phyloP scores from a whole-genome alignment of 2,113 vertebrate genomes.

The Oxyruncus cristatus region DNA sequence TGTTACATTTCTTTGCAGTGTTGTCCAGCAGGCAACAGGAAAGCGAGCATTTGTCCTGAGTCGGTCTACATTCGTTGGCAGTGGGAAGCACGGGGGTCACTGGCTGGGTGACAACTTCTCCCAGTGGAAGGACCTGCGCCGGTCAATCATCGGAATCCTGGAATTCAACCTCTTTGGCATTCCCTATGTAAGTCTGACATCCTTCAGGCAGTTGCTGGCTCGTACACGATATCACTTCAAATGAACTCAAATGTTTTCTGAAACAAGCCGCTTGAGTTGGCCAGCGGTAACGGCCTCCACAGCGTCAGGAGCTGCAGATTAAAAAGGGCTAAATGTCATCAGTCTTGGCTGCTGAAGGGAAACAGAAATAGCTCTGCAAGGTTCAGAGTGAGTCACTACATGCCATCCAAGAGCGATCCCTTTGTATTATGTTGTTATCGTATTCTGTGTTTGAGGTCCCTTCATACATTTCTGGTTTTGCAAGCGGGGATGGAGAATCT shows the following conservation, averaged over 20 bases:
- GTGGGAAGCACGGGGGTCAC: slow-evolving; percentile 83
- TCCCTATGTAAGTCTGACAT: slow-evolving; percentile 77
- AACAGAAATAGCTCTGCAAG: neutral
- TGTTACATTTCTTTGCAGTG: neutral
- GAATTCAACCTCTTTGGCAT: slow-evolving; percentile 89
- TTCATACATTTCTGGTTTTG: neutral
- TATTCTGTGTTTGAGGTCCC: neutral
- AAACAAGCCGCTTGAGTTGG: neutral
- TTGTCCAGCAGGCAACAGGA: slow-evolving; percentile 39
- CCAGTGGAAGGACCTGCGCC: slow-evolving; percentile 84
- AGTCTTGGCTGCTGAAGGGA: neutral
- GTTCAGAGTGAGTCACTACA: neutral
- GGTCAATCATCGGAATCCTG: slow-evolving; percentile 83
- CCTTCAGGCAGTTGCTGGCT: neutral
- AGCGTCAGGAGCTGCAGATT: neutral
- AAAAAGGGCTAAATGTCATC: slow-evolving; percentile 1
- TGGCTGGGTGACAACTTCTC: slow-evolving; percentile 88
- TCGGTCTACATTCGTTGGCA: slow-evolving; percentile 83
- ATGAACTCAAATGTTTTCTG: neutral
- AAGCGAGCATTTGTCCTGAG: slow-evolving; percentile 55
- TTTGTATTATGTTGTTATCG: neutral
- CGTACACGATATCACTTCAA: neutral
- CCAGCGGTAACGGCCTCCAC: neutral
- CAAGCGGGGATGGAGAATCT: neutral
- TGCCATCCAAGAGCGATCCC: neutral